Conservation (phyloP, 1,140 invertebrate species). For the Drosophila sproati region DNA sequence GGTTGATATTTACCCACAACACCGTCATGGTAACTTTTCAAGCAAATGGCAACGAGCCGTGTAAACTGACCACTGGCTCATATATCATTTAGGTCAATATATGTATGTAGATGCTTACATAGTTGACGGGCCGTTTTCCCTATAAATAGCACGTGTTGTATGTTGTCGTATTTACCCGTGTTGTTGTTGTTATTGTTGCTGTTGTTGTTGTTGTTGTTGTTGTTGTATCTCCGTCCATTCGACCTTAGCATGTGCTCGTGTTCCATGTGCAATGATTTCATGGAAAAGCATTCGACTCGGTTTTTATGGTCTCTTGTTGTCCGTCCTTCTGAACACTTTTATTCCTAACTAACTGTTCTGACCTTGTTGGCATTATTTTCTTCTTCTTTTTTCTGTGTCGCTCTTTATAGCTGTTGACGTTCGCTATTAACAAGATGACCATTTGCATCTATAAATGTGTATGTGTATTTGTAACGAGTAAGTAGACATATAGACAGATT, state of each 20-base stretch:
- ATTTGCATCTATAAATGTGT: conserved; percentile 4
- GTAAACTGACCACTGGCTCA: conserved; percentile 66
- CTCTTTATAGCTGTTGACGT: conserved; percentile 57
- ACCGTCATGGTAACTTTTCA: conserved; percentile 64
- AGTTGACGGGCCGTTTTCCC: conserved; percentile 55
- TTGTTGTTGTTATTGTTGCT: conserved; percentile 50
- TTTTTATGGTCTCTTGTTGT: conserved; percentile 51
- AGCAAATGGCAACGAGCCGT: conserved; percentile 73
- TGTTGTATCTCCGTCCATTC: conserved; percentile 37
- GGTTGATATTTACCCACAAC: conserved; percentile 73
- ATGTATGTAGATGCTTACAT: neutral
- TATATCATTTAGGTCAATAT: conserved; percentile 51
- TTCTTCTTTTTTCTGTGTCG: conserved; percentile 4
- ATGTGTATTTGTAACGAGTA: no score
- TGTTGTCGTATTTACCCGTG: conserved; percentile 42
- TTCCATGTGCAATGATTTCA: conserved; percentile 71
- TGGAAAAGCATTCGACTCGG: conserved; percentile 53
- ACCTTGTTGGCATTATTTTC: conserved; percentile 58
- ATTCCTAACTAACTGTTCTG: conserved; percentile 40
- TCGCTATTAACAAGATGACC: conserved; percentile 52
- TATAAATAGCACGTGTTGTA: conserved; percentile 77
- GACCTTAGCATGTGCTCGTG: conserved; percentile 61
- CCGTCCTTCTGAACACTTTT: conserved; percentile 19
- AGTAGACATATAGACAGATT: neutral
- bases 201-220: conserved; percentile 11